Evolutionary conservation across 2,888 invertebrate genomes (phyloP).

Genomic region (Cactoblastis cactorum): DNA sequence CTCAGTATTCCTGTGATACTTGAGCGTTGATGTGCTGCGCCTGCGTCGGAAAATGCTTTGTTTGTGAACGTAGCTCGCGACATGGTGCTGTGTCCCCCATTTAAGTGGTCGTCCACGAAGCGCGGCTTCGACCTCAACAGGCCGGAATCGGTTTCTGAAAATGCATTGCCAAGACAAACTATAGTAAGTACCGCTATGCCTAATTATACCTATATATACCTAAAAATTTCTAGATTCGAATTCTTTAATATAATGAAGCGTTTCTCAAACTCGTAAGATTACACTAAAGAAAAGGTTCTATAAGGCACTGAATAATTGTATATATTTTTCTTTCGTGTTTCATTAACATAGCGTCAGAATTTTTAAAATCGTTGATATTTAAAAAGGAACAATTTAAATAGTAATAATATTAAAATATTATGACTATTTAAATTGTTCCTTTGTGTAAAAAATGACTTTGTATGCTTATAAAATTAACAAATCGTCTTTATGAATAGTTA

Average conservation of each 20-base stretch:
- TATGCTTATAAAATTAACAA: too few species aligned
- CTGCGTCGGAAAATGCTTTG: slow-evolving; percentile 8
- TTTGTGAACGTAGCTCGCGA: slow-evolving; percentile 21
- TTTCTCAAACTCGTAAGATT: not conserved
- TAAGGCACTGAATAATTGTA: too few species aligned
- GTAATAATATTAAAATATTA: too few species aligned
- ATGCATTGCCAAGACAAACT: slow-evolving; percentile 48
- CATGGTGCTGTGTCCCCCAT: slow-evolving; percentile 73
- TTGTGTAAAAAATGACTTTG: too few species aligned
- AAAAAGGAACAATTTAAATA: too few species aligned
- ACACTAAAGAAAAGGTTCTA: too few species aligned
- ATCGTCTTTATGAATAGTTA: too few species aligned
- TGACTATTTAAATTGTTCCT: too few species aligned
- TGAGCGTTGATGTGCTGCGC: slow-evolving; percentile 57
- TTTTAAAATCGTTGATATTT: too few species aligned
- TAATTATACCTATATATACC: slow-evolving; percentile 15
- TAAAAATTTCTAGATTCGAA: not conserved
- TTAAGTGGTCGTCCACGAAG: slow-evolving; percentile 58
- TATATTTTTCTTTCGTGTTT: too few species aligned
- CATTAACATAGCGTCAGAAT: too few species aligned
- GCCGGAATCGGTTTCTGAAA: slow-evolving; percentile 27
- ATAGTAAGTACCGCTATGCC: slow-evolving; percentile 70
- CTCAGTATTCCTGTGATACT: slow-evolving; percentile 53
- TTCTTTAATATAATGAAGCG: not conserved
- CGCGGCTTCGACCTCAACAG: slow-evolving; percentile 59